Evolutionary conservation across 2,797 vertebrate species (phyloP).

Genomic region (Mus caroli): DNA sequence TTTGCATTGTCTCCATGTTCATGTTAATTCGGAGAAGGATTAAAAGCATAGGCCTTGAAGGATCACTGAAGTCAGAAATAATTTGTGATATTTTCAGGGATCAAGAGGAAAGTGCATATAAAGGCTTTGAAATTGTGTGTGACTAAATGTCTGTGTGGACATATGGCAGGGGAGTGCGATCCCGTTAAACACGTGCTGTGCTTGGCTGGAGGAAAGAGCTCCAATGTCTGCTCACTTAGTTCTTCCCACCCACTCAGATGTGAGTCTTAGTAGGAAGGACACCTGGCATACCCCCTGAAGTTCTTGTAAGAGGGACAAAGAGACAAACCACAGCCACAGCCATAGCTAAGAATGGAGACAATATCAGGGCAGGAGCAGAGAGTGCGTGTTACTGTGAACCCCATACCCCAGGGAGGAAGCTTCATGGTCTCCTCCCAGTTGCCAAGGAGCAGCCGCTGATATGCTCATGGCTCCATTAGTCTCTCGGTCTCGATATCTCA

Average conservation of each 20-base stretch:
- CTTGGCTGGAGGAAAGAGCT: conserved; percentile 62
- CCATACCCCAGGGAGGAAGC: neutral
- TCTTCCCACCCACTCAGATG: conserved; percentile 62
- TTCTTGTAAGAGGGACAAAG: neutral
- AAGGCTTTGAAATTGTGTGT: conserved; percentile 60
- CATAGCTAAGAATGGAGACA: neutral
- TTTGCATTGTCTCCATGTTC: neutral
- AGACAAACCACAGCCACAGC: neutral
- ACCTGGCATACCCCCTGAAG: neutral
- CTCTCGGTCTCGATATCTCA: neutral
- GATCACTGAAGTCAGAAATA: neutral
- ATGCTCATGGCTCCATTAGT: neutral
- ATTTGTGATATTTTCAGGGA: conserved; percentile 48
- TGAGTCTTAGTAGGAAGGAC: conserved; percentile 55
- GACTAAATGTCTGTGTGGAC: conserved; percentile 65
- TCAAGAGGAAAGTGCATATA: conserved; percentile 34
- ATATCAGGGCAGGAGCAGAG: neutral
- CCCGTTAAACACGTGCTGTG: conserved; percentile 56
- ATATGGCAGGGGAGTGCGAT: conserved; percentile 61
- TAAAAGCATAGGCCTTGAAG: conserved; percentile 8
- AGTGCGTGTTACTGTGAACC: neutral
- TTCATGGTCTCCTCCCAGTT: neutral
- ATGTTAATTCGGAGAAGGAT: conserved; percentile 36
- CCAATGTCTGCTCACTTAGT: conserved; percentile 78
- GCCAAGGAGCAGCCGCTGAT: neutral